Base-by-base conservation (phyloP, 2,113 vertebrate species). In the Pleuronectes platessa region DNA sequence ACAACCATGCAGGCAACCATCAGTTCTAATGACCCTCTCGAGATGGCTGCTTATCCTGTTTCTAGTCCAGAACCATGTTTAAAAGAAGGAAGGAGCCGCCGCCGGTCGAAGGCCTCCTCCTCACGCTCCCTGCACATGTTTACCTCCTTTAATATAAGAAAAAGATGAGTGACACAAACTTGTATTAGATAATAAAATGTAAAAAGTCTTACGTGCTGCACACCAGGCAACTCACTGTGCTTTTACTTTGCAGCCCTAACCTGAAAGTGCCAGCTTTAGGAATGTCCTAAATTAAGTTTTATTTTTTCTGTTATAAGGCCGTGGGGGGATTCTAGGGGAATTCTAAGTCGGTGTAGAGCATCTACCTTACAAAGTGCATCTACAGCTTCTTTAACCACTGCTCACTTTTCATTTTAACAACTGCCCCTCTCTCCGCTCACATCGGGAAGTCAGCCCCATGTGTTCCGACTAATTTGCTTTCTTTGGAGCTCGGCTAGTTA, bases 1-100 rank as follows among this genome's bases (percentile, higher is more conserved):
- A 86, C 79, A 80, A 84, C 69, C 79, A 74, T 77, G 72, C 66
- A 79, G 63, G 79, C 70, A 86, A 79, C 79, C 71, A 85, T 82
- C 79, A 83, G 56, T 53, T 71, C 61, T 88, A 88, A 91, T 74
- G 78, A 83, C 71, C 73, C 71, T 49, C 56, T 56, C 2, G 66
- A 84, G 72, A 87, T 63, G 70, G 67, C 68, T 79, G 68, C 73
- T 76, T 64, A 55, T 85, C 68, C 82, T 73, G 81, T 84, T 84
- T 76, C 80, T 51, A 63, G 13, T 61, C 67, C 58, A 55, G 27
- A 76, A 59, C 27, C 77, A 81, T 56, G 58, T 68, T 88, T 79
- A 72, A 79, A 83, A 71, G 53, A 68, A 2, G 56, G 24, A 76
- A 81, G 6, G 17, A 73, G 27, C 60, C 14, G 20, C 37, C 68